Percentiles rank a stretch among this genome's conserved stretches.
Evolutionary conservation across 2,888 invertebrate genomes (phyloP).

Genomic region (Netelia fuscicornis): DNA sequence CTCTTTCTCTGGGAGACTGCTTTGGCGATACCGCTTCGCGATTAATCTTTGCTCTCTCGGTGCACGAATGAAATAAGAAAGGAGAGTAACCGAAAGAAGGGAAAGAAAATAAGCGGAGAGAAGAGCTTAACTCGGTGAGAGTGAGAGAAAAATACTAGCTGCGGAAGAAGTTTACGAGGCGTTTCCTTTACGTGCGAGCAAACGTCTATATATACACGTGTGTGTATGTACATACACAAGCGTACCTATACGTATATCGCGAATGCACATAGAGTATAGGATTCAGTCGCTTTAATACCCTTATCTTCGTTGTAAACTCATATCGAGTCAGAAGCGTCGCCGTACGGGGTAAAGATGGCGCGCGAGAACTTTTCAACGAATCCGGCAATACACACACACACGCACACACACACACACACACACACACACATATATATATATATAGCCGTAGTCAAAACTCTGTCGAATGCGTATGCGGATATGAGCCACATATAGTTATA

Average conservation of each 20-base stretch:
- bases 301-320: constrained; percentile 80
- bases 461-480: constrained; percentile 3
- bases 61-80: constrained; percentile 40
- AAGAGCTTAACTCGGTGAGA: constrained; percentile 74
- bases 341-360: constrained; percentile 7
- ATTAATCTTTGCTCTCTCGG: constrained; percentile 80
- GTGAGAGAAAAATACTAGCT: constrained; percentile 48
- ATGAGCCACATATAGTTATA: constrained; percentile 26
- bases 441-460: constrained; percentile 5
- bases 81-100: constrained; percentile 72
- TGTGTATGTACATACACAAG: not conserved
- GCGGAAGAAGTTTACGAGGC: constrained; percentile 74
- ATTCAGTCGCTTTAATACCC: constrained; percentile 74
- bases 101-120: constrained; percentile 84
- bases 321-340: constrained; percentile 69
- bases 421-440: constrained; percentile 18
- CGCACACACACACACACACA: too few relatives aligned
- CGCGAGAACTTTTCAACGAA: constrained; percentile 61
- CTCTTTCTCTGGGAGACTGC: constrained; percentile 27
- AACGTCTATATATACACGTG: constrained; percentile 3
- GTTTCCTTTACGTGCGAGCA: constrained; percentile 51
- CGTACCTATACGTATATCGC: not conserved
- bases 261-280: constrained; percentile 1
- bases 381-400: constrained; percentile 33
- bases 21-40: constrained; percentile 73